These are phyloP conservation scores for Lomographa bimaculata DNA, from an alignment of 2,888 invertebrate species.

Conservation along the genomic window DNA sequence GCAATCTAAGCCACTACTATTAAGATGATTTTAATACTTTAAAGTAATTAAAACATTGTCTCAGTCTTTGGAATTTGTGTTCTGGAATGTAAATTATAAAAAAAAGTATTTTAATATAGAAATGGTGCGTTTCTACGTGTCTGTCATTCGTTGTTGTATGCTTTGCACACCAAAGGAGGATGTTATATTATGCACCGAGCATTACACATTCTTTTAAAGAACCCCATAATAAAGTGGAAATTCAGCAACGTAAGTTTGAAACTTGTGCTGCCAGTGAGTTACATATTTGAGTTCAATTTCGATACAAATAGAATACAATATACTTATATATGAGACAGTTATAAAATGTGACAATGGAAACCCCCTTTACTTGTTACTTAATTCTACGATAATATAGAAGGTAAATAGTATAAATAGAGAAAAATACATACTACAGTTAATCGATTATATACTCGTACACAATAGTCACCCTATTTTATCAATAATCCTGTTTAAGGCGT, in stretches of 20 bases:
- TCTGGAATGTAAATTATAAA: conserved; percentile 38
- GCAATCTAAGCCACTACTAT: conserved; percentile 21
- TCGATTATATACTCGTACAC: no score
- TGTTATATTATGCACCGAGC: conserved; percentile 21
- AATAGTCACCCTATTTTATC: no score
- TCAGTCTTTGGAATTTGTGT: conserved; percentile 57
- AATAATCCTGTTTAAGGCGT: no score
- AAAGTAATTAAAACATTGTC: conserved; percentile 30
- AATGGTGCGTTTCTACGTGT: conserved; percentile 13
- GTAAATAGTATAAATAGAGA: no score
- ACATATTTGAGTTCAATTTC: no score
- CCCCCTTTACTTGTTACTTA: conserved; percentile 8
- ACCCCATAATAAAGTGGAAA: conserved; percentile 1
- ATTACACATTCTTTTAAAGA: conserved; percentile 7
- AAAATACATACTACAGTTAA: no score
- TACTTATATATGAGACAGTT: no score
- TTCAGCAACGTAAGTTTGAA: conserved; percentile 1
- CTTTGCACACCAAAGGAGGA: conserved; percentile 17
- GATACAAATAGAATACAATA: no score
- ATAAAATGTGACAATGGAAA: conserved; percentile 1
- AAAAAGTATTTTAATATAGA: conserved; percentile 11
- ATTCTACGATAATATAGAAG: neutral
- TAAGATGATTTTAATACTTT: conserved; percentile 34
- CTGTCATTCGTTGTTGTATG: conserved; percentile 12
- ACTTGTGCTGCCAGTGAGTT: no score